A percentile compares a stretch with the other conserved stretches of the same genome.
Evolutionary conservation across 2,888 invertebrate species (phyloP).

Genomic region (Caenorhabditis panamensis): DNA sequence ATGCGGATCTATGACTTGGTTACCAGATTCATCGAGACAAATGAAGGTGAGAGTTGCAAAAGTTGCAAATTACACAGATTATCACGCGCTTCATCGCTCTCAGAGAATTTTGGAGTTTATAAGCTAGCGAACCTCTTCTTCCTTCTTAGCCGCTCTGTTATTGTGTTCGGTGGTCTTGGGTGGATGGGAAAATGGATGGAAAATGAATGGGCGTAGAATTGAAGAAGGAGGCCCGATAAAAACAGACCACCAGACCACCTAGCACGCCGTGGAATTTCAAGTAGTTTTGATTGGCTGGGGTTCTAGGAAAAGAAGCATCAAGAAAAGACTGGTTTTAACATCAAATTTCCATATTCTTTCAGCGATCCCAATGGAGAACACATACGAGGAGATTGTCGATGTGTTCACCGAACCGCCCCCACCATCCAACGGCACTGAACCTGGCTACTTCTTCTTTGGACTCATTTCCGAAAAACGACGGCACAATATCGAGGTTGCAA

Average conservation of each 20-base stretch:
- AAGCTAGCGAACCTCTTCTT: not conserved
- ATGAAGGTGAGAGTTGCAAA: slow-evolving; percentile 27
- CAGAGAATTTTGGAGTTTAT: not conserved
- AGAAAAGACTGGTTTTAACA: too few relatives aligned
- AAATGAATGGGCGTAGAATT: not conserved
- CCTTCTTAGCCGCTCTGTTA: slow-evolving; percentile 5
- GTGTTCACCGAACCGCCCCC: slow-evolving; percentile 4
- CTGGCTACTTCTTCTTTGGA: slow-evolving; percentile 43
- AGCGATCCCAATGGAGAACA: slow-evolving; percentile 9
- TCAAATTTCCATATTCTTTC: not conserved
- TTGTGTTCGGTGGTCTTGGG: not conserved
- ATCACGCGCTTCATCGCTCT: not conserved
- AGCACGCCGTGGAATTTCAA: slow-evolving; percentile 28
- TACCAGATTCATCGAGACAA: slow-evolving; percentile 20
- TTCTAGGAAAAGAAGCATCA: not conserved
- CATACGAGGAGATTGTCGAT: slow-evolving; percentile 17
- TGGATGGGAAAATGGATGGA: not conserved
- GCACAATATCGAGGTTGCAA: slow-evolving; percentile 40
- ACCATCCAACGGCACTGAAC: slow-evolving; percentile 2
- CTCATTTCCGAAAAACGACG: slow-evolving; percentile 23
- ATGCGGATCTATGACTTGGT: slow-evolving; percentile 67
- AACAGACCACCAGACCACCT: not conserved
- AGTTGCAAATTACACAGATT: slow-evolving; percentile 3
- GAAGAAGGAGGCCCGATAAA: too few relatives aligned
- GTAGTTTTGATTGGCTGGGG: slow-evolving; percentile 33